Conservation (phyloP, 1,140 invertebrate genomes). For the Drosophila equinoxialis region DNA sequence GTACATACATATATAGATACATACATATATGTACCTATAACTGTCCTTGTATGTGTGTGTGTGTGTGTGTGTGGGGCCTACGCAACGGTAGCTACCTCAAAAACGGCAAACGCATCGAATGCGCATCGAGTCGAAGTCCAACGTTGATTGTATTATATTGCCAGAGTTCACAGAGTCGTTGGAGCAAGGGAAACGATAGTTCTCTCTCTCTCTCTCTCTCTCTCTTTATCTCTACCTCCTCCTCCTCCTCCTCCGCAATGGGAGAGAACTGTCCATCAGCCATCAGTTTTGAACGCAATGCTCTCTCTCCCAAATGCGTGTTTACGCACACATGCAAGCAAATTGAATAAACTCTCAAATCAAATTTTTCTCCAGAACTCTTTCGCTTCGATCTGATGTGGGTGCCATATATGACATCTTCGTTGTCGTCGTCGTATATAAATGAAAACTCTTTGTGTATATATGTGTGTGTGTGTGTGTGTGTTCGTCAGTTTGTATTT, state of each 20-base stretch:
- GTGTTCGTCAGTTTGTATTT: constrained; percentile 42
- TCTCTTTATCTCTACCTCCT: constrained; percentile 11
- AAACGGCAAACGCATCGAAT: constrained; percentile 72
- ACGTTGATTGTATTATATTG: constrained; percentile 79
- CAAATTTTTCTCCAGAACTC: constrained; percentile 71
- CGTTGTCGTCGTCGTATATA: constrained; percentile 6
- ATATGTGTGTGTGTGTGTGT: constrained; percentile 12
- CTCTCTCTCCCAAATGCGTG: constrained; percentile 51
- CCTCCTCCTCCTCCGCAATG: constrained; percentile 19
- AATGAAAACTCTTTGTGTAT: not conserved
- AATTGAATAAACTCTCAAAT: constrained; percentile 80
- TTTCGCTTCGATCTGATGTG: constrained; percentile 14
- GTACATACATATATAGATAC: constrained; percentile 3
- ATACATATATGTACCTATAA: not conserved
- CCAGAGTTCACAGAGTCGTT: constrained; percentile 31
- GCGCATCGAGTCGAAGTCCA: constrained; percentile 72
- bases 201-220: not conserved
- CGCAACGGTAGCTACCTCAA: constrained; percentile 66
- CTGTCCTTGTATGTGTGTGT: constrained; percentile 12
- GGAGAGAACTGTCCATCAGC: constrained; percentile 45
- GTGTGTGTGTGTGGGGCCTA: constrained; percentile 35
- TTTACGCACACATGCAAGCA: constrained; percentile 56
- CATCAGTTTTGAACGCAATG: constrained; percentile 54
- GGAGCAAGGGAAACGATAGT: not conserved
- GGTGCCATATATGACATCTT: constrained; percentile 5